phyloP scores from a whole-genome alignment of 2,113 vertebrate species.

The Petromus typicus region DNA sequence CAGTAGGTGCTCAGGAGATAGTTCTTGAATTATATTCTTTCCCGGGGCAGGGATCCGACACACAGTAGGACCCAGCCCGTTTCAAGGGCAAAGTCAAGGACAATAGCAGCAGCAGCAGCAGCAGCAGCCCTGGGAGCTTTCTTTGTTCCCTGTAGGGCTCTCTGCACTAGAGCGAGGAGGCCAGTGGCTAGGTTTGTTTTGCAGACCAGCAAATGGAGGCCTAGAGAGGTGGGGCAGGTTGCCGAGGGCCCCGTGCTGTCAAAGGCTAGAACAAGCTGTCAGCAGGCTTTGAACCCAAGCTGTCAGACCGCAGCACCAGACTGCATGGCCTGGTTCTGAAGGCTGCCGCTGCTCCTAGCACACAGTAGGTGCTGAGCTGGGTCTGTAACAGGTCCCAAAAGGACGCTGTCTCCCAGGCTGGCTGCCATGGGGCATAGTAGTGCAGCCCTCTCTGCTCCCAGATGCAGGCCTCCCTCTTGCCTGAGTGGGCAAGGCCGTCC shows the following conservation, averaged over 20 bases:
- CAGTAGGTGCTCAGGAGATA: background rate
- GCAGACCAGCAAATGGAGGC: background rate
- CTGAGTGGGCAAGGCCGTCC: conserved; percentile 40
- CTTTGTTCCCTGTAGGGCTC: background rate
- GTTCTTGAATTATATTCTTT: background rate
- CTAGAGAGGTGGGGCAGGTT: background rate
- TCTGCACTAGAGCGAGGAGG: background rate
- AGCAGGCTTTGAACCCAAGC: background rate
- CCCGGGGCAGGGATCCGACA: background rate
- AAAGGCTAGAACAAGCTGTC: background rate
- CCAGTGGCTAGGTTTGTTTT: background rate
- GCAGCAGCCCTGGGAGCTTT: background rate
- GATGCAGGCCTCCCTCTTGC: background rate
- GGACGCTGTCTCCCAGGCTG: background rate
- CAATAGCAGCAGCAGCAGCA: too few relatives aligned
- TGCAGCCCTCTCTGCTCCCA: background rate
- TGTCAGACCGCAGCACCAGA: background rate
- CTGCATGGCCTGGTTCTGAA: background rate
- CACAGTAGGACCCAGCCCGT: background rate
- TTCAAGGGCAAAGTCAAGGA: background rate
- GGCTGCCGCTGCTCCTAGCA: background rate
- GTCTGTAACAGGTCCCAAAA: background rate
- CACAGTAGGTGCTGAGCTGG: background rate
- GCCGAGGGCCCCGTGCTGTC: background rate
- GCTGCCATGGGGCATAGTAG: background rate